These are phyloP conservation scores for Tangara arthus DNA, from an alignment of 2,797 vertebrate genomes.

Conservation along the genomic window DNA sequence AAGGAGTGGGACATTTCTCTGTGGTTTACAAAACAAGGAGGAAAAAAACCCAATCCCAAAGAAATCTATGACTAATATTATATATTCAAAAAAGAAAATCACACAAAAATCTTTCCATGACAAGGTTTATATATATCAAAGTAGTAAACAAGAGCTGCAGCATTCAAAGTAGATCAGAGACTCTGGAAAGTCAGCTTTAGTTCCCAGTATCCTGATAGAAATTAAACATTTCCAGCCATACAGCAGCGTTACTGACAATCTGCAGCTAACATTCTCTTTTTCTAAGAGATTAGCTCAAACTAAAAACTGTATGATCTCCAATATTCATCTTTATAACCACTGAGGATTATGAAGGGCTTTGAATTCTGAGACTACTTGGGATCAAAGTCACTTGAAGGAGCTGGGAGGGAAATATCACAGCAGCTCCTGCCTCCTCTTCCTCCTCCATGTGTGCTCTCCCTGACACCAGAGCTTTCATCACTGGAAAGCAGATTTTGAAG, in stretches of 20 bases:
- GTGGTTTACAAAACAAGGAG: slow-evolving; percentile 12
- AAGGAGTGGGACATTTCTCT: neutral
- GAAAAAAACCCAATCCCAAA: neutral
- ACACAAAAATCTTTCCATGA: neutral
- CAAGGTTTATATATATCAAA: neutral
- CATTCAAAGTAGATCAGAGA: neutral
- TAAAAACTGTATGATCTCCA: neutral
- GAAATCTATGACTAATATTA: neutral
- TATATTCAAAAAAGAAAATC: neutral
- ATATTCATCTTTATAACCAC: neutral
- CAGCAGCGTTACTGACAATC: neutral
- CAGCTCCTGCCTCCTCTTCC: neutral
- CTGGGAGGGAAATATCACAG: neutral
- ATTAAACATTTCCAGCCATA: neutral
- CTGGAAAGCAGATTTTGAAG: neutral
- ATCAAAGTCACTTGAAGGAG: neutral
- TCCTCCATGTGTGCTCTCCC: neutral
- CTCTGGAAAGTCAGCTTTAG: neutral
- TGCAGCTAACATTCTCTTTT: neutral
- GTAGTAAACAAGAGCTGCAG: neutral
- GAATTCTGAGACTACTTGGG: neutral
- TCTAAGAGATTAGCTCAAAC: neutral
- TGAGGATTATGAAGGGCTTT: neutral
- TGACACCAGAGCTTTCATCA: neutral
- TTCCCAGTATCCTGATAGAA: neutral